A percentile compares a stretch with the other conserved stretches of the same genome.
Conservation (phyloP, 2,113 vertebrate species). For the Mesitornis unicolor region DNA sequence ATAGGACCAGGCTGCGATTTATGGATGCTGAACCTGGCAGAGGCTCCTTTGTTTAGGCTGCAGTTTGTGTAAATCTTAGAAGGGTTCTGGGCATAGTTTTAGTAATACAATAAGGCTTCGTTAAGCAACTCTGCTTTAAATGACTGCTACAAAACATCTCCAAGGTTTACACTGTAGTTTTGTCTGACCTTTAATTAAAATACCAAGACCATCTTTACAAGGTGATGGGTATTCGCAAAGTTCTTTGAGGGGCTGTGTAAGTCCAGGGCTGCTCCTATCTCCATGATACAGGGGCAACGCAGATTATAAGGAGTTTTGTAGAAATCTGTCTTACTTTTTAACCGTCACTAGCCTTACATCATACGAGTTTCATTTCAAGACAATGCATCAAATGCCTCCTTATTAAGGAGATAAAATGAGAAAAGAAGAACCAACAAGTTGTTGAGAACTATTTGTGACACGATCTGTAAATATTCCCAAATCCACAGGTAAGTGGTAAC, state of each 20-base stretch:
- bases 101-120: not conserved
- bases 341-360: not conserved
- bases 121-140: constrained; percentile 14
- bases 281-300: not conserved
- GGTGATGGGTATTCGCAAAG: not conserved
- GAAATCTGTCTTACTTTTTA: not conserved
- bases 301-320: not conserved
- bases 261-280: not conserved
- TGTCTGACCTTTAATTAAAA: constrained; percentile 68
- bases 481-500: not conserved
- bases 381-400: not conserved
- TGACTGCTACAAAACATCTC: constrained; percentile 28
- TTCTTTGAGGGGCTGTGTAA: not conserved
- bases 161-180: not conserved
- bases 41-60: not conserved
- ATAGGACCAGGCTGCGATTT: not conserved
- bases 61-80: not conserved
- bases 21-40: not conserved
- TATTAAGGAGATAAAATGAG: not conserved
- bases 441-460: not conserved
- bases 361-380: not conserved
- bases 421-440: not conserved
- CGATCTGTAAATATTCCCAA: not conserved
- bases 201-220: constrained; percentile 7
- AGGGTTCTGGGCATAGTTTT: not conserved